Evolutionary conservation across 2,113 vertebrate genomes (phyloP).

Genomic region (Anolis sagrei): DNA sequence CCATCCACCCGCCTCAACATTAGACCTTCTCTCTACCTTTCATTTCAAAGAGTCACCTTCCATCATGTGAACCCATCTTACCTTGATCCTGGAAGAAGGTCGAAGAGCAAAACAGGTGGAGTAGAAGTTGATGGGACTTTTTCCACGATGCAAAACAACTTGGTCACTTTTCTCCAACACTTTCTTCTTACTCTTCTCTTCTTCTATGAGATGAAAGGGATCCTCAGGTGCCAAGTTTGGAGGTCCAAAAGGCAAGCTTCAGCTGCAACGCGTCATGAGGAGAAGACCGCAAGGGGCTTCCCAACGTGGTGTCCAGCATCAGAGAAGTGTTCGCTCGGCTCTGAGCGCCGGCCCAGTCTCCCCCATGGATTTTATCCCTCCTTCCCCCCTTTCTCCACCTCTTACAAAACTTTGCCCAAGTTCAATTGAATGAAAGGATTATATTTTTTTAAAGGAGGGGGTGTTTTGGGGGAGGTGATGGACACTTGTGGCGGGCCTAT

Average conservation of each 20-base stretch:
- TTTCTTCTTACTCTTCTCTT: too few species aligned
- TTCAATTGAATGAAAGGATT: conserved; percentile 49
- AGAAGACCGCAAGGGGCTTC: not conserved
- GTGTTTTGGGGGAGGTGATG: conserved; percentile 7
- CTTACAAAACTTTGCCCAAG: conserved; percentile 37
- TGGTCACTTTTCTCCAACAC: too few species aligned
- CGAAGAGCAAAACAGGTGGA: not conserved
- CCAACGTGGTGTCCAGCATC: not conserved
- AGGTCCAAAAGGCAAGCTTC: not conserved
- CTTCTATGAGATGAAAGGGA: not conserved
- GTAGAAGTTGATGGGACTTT: not conserved
- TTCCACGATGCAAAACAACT: not conserved
- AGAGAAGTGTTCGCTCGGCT: not conserved
- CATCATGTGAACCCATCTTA: not conserved
- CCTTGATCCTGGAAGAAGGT: not conserved
- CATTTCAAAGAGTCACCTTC: not conserved
- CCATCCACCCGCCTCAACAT: not conserved
- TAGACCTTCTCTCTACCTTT: not conserved
- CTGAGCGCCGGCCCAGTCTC: not conserved
- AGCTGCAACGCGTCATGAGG: not conserved
- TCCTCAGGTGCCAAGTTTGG: not conserved
- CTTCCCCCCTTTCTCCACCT: not conserved
- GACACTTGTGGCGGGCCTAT: not conserved
- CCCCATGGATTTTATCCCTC: conserved; percentile 22
- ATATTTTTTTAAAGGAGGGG: conserved; percentile 44